Conservation (phyloP, 2,888 invertebrate genomes). For the Lamellibrachia columna region DNA sequence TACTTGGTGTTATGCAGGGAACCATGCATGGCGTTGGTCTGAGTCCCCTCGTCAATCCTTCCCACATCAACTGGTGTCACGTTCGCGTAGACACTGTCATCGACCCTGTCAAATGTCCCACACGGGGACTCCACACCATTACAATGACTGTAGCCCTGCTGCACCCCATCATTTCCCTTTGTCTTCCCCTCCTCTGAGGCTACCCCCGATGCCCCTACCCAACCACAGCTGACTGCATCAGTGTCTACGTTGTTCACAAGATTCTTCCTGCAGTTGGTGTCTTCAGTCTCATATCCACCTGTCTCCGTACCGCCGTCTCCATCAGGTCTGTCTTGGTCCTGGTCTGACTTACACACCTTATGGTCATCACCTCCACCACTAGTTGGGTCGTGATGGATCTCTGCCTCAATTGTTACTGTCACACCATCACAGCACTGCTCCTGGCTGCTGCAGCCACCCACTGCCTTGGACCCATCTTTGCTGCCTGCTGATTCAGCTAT, state of each 20-base stretch:
- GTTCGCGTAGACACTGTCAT: not conserved
- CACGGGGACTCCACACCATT: not conserved
- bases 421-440: not conserved
- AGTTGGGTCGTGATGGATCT: not conserved
- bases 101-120: not conserved
- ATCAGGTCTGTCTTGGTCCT: conserved; percentile 23
- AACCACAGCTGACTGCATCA: not conserved
- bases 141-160: not conserved
- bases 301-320: not conserved
- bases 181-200: not conserved
- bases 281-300: not conserved
- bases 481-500: conserved; percentile 20
- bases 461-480: not conserved
- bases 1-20: not conserved
- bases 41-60: not conserved
- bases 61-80: not conserved
- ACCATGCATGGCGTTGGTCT: not conserved
- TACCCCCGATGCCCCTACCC: not conserved
- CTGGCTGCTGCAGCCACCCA: not conserved
- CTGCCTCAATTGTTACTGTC: not conserved
- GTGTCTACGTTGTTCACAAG: not conserved
- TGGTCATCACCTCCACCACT: not conserved
- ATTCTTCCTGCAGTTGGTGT: not conserved
- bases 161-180: not conserved
- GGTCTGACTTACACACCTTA: not conserved